phyloP scores from a whole-genome alignment of 2,113 vertebrate species.

The Bambusicola thoracicus region DNA sequence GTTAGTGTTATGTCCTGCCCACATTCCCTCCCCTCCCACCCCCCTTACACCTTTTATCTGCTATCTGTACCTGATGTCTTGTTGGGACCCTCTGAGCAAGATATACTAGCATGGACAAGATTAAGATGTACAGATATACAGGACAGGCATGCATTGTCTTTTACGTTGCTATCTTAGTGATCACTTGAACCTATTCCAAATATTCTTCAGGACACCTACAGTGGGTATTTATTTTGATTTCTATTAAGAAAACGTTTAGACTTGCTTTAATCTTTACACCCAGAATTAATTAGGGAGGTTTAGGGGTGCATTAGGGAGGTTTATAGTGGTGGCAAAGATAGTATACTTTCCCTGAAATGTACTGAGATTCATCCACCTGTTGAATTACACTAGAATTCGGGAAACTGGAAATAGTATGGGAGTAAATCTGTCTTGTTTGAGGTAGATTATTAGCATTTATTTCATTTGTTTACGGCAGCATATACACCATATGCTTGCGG shows the following conservation, averaged over 20 bases:
- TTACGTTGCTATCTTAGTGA: neutral
- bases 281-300: neutral
- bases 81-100: neutral
- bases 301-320: neutral
- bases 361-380: neutral
- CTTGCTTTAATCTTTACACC: neutral
- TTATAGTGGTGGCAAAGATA: neutral
- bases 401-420: neutral
- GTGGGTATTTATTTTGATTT: neutral
- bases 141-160: neutral
- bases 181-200: neutral
- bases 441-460: neutral
- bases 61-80: neutral
- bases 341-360: neutral
- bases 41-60: neutral
- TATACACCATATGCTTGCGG: neutral
- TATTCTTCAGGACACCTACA: neutral
- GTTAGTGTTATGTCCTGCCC: neutral
- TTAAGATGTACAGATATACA: neutral
- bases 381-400: neutral
- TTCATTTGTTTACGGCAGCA: neutral
- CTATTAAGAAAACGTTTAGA: neutral
- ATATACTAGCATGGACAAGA: neutral
- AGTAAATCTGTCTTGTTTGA: neutral
- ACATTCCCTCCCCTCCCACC: too few relatives aligned